Evolutionary conservation across 2,888 invertebrate genomes (phyloP).

Genomic region (Elmis aenea): DNA sequence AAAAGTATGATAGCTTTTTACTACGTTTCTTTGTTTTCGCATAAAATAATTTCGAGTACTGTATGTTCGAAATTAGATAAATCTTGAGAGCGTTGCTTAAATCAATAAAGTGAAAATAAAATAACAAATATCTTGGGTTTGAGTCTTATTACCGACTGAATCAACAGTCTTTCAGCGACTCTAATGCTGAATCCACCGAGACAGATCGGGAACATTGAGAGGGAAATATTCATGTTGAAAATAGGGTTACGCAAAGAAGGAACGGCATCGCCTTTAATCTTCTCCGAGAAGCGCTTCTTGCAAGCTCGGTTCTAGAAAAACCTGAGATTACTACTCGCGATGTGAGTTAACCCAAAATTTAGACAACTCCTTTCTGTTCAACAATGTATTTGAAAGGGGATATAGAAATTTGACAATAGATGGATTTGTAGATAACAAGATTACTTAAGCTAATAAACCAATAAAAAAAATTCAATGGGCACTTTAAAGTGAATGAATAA

Average conservation of each 20-base stretch:
- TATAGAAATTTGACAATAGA: no score
- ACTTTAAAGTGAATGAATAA: no score
- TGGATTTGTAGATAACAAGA: no score
- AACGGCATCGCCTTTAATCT: constrained; percentile 35
- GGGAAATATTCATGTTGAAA: constrained; percentile 39
- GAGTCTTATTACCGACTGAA: constrained; percentile 23
- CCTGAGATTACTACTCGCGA: constrained; percentile 14
- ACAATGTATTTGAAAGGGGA: no score
- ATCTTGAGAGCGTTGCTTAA: no score
- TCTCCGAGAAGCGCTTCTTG: constrained; percentile 26
- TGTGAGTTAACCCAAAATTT: constrained; percentile 13
- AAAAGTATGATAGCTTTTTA: no score
- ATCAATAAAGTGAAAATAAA: no score
- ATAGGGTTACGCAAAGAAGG: constrained; percentile 33
- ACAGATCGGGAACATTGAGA: constrained; percentile 32
- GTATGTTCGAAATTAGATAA: no score
- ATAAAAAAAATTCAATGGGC: no score
- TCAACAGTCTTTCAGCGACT: constrained; percentile 25
- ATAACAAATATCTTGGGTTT: constrained; percentile 18
- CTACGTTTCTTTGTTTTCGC: no score
- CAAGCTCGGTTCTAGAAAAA: background rate
- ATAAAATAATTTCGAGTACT: no score
- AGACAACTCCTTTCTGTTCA: constrained; percentile 15
- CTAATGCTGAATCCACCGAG: constrained; percentile 27
- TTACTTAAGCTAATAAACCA: no score